Base-by-base conservation (phyloP, 2,113 vertebrate species). In the Columbina picui region DNA sequence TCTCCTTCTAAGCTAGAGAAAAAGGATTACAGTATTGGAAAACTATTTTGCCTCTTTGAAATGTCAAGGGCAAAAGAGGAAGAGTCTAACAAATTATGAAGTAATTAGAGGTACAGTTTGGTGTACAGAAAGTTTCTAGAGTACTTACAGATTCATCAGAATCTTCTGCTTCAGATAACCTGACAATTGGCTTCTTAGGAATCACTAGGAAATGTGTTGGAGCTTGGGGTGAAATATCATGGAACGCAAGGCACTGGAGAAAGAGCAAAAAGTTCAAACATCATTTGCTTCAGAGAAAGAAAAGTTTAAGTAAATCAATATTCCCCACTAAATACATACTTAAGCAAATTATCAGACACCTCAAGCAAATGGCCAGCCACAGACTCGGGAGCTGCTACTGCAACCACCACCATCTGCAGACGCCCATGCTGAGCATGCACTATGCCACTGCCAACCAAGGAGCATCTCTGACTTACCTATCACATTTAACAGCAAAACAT, bases 141-240 rank as follows among this genome's bases (percentile, higher is more conserved):
- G 32, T 95, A 99, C 99, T 99, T 98, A 99, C 99, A 79, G 97
- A 98, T 93, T 98, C 98, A 97, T 99, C 99, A 21, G 94, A 78
- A 5, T 99, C 99, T 89, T 99, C 98, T 13, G 97, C 99, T 95
- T 98, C 97, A 38, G 99, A 99, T 80, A 99, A 97, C 39, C 98
- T 98, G 64, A 98, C 57, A 83, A 99, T 99, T 43, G 98, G 98
- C 93, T 99, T 99, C 97, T 98, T 99, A 12, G 99, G 99, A 79
- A 99, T 98, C 29, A 99, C 99, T 41, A 99, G 97, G 96, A 99
- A 99, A 97, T 99, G 99, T 32, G 98, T 99, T 63, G 99, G 99
- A 74, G 99, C 99, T 98, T 99, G 99, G 39, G 99, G 99, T 67
- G 98, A 94, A 90, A 99, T 93, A 84, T 99, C 99, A 29, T 98